These are phyloP conservation scores for Indicator maculatus DNA, from an alignment of 2,113 vertebrate genomes.

Conservation along the genomic window DNA sequence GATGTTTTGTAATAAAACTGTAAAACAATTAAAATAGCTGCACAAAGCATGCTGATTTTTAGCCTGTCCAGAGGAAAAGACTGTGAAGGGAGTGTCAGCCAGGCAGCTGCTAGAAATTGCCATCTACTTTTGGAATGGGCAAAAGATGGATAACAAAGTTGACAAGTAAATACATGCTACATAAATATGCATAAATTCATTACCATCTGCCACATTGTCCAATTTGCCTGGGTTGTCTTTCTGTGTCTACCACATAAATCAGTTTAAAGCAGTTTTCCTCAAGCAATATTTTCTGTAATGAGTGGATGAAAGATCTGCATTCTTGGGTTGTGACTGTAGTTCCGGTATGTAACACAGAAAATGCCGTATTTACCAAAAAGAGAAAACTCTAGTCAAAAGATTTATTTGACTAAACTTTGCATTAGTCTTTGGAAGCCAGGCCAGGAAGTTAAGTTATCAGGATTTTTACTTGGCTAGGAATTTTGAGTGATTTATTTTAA, in stretches of 20 bases:
- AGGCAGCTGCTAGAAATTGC: constrained; percentile 70
- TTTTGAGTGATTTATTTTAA: constrained; percentile 52
- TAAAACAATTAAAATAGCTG: constrained; percentile 81
- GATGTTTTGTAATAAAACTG: constrained; percentile 81
- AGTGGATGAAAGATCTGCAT: constrained; percentile 68
- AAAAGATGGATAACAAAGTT: constrained; percentile 74
- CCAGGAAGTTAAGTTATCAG: constrained; percentile 57
- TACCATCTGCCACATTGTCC: constrained; percentile 75
- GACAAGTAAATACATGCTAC: constrained; percentile 75
- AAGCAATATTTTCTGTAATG: constrained; percentile 69
- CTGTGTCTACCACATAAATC: constrained; percentile 74
- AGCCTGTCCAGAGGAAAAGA: constrained; percentile 59
- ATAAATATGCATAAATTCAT: constrained; percentile 80
- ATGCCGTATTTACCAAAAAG: constrained; percentile 29
- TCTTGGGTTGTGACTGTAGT: constrained; percentile 64
- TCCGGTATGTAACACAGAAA: constrained; percentile 53
- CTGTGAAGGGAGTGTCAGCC: constrained; percentile 47
- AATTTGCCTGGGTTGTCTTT: constrained; percentile 74
- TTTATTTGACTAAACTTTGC: constrained; percentile 64
- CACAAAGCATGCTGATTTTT: constrained; percentile 66
- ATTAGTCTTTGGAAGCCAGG: constrained; percentile 43
- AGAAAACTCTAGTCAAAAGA: constrained; percentile 6
- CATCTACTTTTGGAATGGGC: constrained; percentile 58
- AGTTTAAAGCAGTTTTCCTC: constrained; percentile 73
- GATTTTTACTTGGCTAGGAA: constrained; percentile 49